Conservation (phyloP, 2,113 vertebrate species). For the Syrmaticus mikado region DNA sequence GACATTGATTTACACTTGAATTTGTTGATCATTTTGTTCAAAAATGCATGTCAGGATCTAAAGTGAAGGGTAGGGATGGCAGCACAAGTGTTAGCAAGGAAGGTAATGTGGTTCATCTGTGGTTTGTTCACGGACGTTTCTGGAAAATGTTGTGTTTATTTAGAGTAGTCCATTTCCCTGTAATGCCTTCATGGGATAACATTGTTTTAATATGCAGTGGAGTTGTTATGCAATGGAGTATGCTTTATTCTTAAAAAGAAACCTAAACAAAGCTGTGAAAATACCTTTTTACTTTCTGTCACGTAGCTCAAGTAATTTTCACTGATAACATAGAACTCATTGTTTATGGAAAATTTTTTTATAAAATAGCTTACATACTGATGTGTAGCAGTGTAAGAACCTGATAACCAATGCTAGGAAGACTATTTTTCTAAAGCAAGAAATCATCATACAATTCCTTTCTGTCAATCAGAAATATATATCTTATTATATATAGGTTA, state of each 20-base stretch:
- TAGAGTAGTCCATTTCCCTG: neutral
- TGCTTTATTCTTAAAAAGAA: neutral
- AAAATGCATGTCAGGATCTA: neutral
- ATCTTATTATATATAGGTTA: neutral
- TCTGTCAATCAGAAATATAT: neutral
- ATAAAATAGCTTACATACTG: neutral
- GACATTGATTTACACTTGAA: neutral
- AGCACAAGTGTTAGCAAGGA: neutral
- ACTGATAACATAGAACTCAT: neutral
- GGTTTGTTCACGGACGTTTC: rapidly evolving
- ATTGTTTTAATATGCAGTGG: neutral
- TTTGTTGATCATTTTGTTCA: neutral
- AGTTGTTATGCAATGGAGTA: neutral
- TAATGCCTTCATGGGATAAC: neutral
- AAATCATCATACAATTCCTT: neutral
- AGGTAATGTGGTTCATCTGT: neutral
- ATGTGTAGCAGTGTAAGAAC: neutral
- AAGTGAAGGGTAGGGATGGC: neutral
- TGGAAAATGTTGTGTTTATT: neutral
- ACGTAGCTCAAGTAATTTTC: neutral
- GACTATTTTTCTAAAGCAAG: neutral
- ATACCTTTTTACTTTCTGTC: neutral
- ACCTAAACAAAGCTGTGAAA: neutral
- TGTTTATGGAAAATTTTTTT: neutral
- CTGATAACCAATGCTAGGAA: neutral